Percentiles rank a stretch among this genome's conserved stretches.
phyloP scores from a whole-genome alignment of 2,113 vertebrate species.

The Cyanistes caeruleus region DNA sequence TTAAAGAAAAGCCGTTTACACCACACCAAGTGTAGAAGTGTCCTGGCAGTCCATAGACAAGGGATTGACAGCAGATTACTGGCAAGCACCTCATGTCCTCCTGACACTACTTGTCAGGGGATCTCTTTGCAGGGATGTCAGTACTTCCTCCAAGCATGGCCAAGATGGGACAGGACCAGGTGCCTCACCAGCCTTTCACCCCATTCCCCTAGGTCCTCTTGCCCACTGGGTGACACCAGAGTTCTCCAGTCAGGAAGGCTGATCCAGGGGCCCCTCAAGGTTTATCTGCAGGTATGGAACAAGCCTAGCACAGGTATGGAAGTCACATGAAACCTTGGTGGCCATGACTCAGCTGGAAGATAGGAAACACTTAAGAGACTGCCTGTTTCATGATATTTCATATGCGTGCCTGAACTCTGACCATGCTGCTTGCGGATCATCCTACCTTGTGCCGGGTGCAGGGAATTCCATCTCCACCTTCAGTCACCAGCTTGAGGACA shows the following conservation, averaged over 20 bases:
- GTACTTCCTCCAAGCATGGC: background rate
- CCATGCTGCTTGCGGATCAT: accelerated
- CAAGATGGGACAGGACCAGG: background rate
- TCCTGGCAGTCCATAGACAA: background rate
- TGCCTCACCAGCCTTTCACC: background rate
- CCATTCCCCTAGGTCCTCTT: background rate
- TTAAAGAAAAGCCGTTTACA: background rate
- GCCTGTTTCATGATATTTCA: background rate
- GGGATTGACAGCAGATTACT: background rate
- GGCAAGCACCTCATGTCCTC: accelerated
- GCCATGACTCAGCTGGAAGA: background rate
- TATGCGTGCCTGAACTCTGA: background rate
- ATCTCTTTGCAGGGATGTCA: background rate
- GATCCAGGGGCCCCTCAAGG: background rate
- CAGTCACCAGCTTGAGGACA: background rate
- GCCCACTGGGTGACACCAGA: background rate
- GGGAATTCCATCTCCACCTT: background rate
- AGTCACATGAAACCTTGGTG: background rate
- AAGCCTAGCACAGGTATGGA: background rate
- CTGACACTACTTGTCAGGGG: background rate
- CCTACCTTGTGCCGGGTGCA: background rate
- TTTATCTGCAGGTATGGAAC: background rate
- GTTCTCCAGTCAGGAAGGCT: background rate
- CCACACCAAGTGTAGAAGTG: background rate
- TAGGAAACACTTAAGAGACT: background rate